phyloP scores from a whole-genome alignment of 1,140 invertebrate genomes.

The Hypsibius dujardini region DNA sequence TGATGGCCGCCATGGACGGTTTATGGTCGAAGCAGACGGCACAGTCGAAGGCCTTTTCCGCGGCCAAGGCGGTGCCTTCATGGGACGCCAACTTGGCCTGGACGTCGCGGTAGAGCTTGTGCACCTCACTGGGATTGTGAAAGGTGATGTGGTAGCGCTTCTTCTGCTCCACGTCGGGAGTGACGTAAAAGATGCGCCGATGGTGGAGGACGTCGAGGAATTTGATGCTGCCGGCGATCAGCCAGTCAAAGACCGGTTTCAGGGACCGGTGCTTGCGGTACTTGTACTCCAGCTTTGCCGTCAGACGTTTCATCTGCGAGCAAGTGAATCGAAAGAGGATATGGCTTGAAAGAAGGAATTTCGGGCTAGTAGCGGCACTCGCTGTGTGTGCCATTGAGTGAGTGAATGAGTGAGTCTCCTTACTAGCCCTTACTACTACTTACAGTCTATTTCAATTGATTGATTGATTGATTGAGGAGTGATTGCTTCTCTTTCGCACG shows the following conservation, averaged over 20 bases:
- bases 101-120: background rate
- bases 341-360: no score
- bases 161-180: background rate
- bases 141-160: slow-evolving; percentile 6
- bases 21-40: background rate
- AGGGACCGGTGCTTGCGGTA: background rate
- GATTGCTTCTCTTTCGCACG: no score
- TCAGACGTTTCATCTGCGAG: slow-evolving; percentile 7
- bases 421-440: no score
- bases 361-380: no score
- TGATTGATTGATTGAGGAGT: no score
- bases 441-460: no score
- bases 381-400: no score
- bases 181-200: background rate
- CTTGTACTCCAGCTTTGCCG: background rate
- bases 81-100: background rate
- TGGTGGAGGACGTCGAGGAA: background rate
- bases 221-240: background rate
- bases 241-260: slow-evolving; percentile 3
- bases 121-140: background rate
- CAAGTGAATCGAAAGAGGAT: no score
- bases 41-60: background rate
- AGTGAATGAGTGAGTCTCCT: no score
- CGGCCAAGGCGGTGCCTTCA: background rate
- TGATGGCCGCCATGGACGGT: background rate